Evolutionary conservation across 2,797 vertebrate genomes (phyloP).

Genomic region (Amniataba percoides): DNA sequence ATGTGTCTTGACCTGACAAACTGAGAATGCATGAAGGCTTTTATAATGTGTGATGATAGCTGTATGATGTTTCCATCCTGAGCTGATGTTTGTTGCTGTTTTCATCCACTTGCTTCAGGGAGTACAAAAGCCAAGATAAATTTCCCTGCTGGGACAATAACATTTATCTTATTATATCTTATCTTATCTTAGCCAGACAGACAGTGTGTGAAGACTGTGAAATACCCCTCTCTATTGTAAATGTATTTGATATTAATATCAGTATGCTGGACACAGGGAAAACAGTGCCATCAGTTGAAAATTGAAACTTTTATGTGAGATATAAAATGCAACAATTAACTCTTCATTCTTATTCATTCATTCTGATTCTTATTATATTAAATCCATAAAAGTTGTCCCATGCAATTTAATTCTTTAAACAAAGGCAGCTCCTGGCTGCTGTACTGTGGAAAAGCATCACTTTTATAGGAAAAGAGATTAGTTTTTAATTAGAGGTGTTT

Average conservation of each 20-base stretch:
- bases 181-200: conserved; percentile 58
- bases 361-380: too few species aligned
- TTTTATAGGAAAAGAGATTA: background rate
- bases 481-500: background rate
- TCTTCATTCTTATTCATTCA: too few species aligned
- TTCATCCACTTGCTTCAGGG: conserved; percentile 18
- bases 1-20: conserved; percentile 7
- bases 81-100: conserved; percentile 35
- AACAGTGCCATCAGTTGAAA: conserved; percentile 19
- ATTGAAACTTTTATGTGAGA: background rate
- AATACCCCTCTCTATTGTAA: conserved; percentile 24
- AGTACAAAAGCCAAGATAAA: conserved; percentile 45
- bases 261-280: background rate
- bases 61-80: conserved; percentile 22
- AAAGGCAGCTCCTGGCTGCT: too few species aligned
- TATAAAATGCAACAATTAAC: background rate
- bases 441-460: too few species aligned
- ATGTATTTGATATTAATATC: conserved; percentile 1
- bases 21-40: conserved; percentile 14
- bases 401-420: background rate
- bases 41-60: conserved; percentile 22
- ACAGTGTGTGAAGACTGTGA: conserved; percentile 33
- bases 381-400: background rate
- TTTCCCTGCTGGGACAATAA: conserved; percentile 48
- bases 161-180: conserved; percentile 46